These are phyloP conservation scores for Gastracanthus pulcherrimus DNA, from an alignment of 2,888 invertebrate species.

Conservation along the genomic window DNA sequence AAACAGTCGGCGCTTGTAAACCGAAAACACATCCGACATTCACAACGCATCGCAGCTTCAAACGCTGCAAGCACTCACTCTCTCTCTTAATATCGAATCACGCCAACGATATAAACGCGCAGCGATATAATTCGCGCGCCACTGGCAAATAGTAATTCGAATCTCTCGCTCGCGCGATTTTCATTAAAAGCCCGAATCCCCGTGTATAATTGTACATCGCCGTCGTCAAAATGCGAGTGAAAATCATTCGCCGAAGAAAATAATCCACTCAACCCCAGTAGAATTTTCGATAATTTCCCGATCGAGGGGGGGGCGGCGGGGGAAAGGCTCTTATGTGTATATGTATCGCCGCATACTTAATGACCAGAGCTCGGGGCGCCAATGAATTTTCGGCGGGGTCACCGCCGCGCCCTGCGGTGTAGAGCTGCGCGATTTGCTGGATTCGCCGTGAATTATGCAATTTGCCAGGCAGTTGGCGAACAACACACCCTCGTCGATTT, in stretches of 20 bases:
- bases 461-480: not conserved
- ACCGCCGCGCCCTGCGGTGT: too few relatives aligned
- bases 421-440: not conserved
- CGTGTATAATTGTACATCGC: not conserved
- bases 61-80: not conserved
- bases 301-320: too few relatives aligned
- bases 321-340: too few relatives aligned
- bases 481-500: too few relatives aligned
- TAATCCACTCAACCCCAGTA: not conserved
- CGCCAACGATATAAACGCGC: not conserved
- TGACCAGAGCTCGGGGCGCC: not conserved
- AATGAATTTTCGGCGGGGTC: not conserved
- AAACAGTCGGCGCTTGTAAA: not conserved
- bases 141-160: not conserved
- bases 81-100: not conserved
- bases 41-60: not conserved
- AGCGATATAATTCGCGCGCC: not conserved
- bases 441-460: not conserved
- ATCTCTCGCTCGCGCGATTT: not conserved
- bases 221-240: not conserved
- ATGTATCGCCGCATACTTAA: too few relatives aligned
- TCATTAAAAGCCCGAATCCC: not conserved
- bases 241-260: not conserved
- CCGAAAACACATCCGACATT: not conserved
- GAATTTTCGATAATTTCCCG: not conserved